Percentiles rank a stretch among this genome's conserved stretches.
phyloP scores from a whole-genome alignment of 2,797 vertebrate species.

The Enteromius paludinosus region DNA sequence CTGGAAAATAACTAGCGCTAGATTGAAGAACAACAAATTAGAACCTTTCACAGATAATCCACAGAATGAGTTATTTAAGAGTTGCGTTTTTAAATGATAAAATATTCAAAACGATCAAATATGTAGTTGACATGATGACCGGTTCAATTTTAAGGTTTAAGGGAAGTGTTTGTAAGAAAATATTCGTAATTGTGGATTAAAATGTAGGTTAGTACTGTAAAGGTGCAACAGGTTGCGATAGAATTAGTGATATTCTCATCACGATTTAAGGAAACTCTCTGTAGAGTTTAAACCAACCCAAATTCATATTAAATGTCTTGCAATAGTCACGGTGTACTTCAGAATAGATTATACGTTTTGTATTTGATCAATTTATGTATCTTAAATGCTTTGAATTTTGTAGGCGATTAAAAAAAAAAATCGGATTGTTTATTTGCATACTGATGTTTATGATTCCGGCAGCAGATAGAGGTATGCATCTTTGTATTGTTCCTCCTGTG shows the following conservation, averaged over 20 bases:
- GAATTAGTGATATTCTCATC: not conserved
- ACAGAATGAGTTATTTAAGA: not conserved
- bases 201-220: too few species aligned
- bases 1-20: constrained; percentile 25
- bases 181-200: not conserved
- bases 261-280: not conserved
- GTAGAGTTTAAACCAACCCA: not conserved
- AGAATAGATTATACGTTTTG: not conserved
- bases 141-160: not conserved
- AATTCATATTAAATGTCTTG: not conserved
- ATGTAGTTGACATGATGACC: not conserved
- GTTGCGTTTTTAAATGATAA: not conserved
- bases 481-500: constrained; percentile 41
- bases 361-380: not conserved
- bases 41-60: not conserved
- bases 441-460: constrained; percentile 17
- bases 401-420: too few species aligned
- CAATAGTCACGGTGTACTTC: not conserved
- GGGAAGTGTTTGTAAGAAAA: not conserved
- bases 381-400: too few species aligned
- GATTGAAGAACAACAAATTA: not conserved
- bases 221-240: not conserved
- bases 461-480: constrained; percentile 38
- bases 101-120: too few species aligned
- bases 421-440: not conserved